Base-by-base conservation (phyloP, 92 coral and sea anemone genomes). In the Pocillopora meandrina region DNA sequence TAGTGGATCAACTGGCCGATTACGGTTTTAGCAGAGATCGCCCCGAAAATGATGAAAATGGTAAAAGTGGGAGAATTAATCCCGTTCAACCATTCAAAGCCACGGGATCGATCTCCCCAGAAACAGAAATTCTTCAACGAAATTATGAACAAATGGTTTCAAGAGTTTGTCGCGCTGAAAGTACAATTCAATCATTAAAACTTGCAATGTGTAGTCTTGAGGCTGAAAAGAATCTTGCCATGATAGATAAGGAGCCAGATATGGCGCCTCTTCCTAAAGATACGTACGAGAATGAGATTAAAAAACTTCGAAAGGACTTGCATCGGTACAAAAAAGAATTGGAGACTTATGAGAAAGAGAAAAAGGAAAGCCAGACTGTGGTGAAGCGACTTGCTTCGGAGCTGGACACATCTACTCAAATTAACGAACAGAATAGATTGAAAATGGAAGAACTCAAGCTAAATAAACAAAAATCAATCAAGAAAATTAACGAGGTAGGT, bases 101-200 rank as follows among this genome's bases (percentile, higher is more conserved):
- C n/a, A 34, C 74, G 67, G 73, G 84, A 65, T 65, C 87, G 19
- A 81, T 78, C 15, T 88, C 90, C 13, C 90, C 92, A 49, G 95
- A 96, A 81, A 82, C 89, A 26, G 98, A 94, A 76, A 70, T 90
- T 56, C 89, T 96, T 56, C 93, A 96, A 61, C 92, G 91, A 71
- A 94, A 96, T 65, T 96, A 96, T 72, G 98, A 96, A 61, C 91
- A 84, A 76, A 87, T 96, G 94, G 98, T 96, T 26, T 72, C 98
- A 5, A 87, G 98, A 65, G 98, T 96, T 85, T 96, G 98, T 75
- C 93, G 98, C 14, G 93, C 98, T 12, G 98, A 96, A 85, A 96
- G 98, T 81, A 96, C 98, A 14, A 95, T 96, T 42, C 98, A 96
- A 71, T 96, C 98, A 2, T 83, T 96, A 85, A 96, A 96, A 87